These are phyloP conservation scores for Tachuris rubrigastra DNA, from an alignment of 2,113 vertebrate species.

Conservation along the genomic window DNA sequence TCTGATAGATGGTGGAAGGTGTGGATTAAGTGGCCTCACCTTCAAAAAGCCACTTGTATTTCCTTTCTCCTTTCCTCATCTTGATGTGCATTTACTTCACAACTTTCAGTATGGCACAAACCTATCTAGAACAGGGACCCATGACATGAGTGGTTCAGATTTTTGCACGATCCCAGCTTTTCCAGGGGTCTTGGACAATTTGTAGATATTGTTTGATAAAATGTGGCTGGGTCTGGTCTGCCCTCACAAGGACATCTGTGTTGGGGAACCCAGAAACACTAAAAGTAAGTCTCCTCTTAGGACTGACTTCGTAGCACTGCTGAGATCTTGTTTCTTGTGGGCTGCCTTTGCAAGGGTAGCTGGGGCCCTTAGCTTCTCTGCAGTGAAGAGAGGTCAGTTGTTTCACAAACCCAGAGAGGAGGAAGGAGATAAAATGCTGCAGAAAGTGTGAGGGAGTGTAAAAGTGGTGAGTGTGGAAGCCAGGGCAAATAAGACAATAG, in stretches of 20 bases:
- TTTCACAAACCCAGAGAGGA: rapidly evolving
- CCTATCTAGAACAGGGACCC: not conserved
- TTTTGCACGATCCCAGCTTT: not conserved
- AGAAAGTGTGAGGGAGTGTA: not conserved
- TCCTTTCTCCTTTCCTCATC: not conserved
- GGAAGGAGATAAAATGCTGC: not conserved
- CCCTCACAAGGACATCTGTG: not conserved
- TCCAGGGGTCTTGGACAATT: not conserved
- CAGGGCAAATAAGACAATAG: not conserved
- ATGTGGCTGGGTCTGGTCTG: not conserved
- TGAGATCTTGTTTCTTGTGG: not conserved
- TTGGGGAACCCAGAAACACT: not conserved
- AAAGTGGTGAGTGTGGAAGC: not conserved
- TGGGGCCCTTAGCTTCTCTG: not conserved
- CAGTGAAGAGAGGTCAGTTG: not conserved
- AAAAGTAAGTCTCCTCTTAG: not conserved
- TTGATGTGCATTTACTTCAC: not conserved
- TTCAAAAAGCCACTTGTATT: not conserved
- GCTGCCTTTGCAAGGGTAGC: not conserved
- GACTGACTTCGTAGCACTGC: not conserved
- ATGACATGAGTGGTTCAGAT: not conserved
- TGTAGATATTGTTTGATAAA: not conserved
- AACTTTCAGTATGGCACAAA: not conserved
- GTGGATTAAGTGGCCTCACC: not conserved
- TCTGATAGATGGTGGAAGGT: not conserved